A percentile compares a stretch with the other conserved stretches of the same genome.
Conservation (phyloP, 2,888 invertebrate species). For the Halictus ligatus region DNA sequence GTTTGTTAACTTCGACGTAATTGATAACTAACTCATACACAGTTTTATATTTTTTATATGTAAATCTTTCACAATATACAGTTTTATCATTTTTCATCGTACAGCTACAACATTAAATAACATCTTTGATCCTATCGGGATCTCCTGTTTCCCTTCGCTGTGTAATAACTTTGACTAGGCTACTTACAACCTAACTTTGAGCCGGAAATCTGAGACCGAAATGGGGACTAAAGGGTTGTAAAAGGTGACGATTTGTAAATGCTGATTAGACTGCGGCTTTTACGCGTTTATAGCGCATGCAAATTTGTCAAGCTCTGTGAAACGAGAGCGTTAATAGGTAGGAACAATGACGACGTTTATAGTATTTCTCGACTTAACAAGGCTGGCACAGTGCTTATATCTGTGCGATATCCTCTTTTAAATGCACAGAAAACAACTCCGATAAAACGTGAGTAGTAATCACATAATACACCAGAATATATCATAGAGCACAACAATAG, state of each 20-base stretch:
- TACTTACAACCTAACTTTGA: neutral
- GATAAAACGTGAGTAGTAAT: neutral
- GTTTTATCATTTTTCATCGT: neutral
- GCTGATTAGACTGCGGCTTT: neutral
- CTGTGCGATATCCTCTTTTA: neutral
- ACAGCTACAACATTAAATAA: neutral
- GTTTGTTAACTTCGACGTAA: too few relatives aligned
- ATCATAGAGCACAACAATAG: neutral
- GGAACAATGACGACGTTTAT: neutral
- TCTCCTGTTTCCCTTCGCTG: neutral
- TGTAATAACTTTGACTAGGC: neutral
- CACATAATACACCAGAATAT: neutral
- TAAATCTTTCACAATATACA: neutral
- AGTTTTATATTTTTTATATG: neutral
- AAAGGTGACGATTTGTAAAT: conserved; percentile 2
- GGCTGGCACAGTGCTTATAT: neutral
- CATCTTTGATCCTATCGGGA: neutral
- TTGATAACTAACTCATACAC: neutral
- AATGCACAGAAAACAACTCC: neutral
- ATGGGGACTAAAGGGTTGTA: neutral
- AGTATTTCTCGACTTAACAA: neutral
- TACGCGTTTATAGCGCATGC: neutral
- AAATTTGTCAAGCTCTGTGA: neutral
- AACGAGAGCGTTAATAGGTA: neutral
- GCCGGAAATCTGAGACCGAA: neutral